Evolutionary conservation across 2,797 vertebrate species (phyloP).

Genomic region (Leuciscus waleckii): DNA sequence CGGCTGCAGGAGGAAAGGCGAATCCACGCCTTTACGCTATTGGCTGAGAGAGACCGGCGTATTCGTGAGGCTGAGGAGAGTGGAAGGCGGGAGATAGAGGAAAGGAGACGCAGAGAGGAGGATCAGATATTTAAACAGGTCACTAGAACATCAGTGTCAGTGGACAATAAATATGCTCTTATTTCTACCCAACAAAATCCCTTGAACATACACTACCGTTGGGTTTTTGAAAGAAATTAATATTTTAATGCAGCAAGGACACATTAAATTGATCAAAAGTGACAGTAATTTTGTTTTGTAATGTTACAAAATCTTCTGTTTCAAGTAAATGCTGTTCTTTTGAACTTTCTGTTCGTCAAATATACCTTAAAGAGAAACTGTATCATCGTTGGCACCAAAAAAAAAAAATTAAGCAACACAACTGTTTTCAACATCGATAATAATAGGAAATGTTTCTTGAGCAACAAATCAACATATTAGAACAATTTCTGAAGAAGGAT

Average conservation of each 20-base stretch:
- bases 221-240: too few species aligned
- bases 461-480: background rate
- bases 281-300: too few species aligned
- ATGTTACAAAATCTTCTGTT: background rate
- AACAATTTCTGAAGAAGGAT: too few species aligned
- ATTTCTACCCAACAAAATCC: background rate
- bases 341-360: too few species aligned
- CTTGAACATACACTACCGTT: background rate
- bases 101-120: conserved; percentile 81
- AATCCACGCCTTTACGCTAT: conserved; percentile 86
- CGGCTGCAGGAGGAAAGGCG: conserved; percentile 89
- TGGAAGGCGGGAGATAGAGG: conserved; percentile 88
- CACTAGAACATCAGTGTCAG: background rate
- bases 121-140: conserved; percentile 93
- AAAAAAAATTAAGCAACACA: background rate
- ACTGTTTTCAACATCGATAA: background rate
- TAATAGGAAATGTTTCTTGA: background rate
- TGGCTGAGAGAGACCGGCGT: conserved; percentile 88
- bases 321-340: background rate
- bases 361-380: background rate
- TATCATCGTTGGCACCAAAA: background rate
- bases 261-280: background rate
- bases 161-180: background rate
- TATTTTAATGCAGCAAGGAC: background rate
- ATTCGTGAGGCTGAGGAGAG: conserved; percentile 91